Base-by-base conservation (phyloP, 2,888 invertebrate species). In the Ophion ellenae region DNA sequence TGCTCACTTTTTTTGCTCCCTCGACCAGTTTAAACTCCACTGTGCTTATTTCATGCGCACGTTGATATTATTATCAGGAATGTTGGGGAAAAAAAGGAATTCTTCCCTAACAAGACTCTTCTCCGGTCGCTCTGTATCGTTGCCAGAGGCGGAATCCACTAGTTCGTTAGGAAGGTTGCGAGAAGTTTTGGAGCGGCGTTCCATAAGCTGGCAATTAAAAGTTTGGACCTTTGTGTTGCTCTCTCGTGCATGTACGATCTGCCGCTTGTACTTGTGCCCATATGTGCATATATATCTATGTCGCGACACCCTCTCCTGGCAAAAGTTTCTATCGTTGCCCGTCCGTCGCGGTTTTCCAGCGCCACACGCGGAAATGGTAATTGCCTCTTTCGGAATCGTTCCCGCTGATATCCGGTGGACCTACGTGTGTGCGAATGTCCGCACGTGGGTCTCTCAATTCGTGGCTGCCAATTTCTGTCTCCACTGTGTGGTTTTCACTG, bases 181-280 rank as follows among this genome's bases (percentile, higher is more conserved):
- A 53, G 53, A n/a, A 86, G 67, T 81, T 83, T 64, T 57, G 40
- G 71, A 77, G 81, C 69, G 28, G 20, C 74, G 86, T 84, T 86
- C 87, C 85, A 87, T 88, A 87, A 87, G 74, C 80, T 66, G 82
- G 84, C 86, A 89, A 90, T 90, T 90, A 89, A 90, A 90, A 90
- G 87, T 90, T 90, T 86, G 78, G 73, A 67, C 81, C 63, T 84
- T 70, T 24, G 11, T 59, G 28, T 59, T 17, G 24, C 5, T 45
- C 24, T 40, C 20, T 40, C 40, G 59, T 17, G n/a, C 36, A 10
- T 57, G 4, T 76, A 59, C n/a, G 11, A 57, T 40, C 6, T 14
- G 36, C 67, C n/a, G 17, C 11, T 66, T 20, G 36, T 66, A 75
- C 67, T 36, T 40, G 14, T 67, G 61, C 32, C 59, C 40, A 64